Base-by-base conservation (phyloP, 2,888 invertebrate genomes). In the Drosophila tanythrix region DNA sequence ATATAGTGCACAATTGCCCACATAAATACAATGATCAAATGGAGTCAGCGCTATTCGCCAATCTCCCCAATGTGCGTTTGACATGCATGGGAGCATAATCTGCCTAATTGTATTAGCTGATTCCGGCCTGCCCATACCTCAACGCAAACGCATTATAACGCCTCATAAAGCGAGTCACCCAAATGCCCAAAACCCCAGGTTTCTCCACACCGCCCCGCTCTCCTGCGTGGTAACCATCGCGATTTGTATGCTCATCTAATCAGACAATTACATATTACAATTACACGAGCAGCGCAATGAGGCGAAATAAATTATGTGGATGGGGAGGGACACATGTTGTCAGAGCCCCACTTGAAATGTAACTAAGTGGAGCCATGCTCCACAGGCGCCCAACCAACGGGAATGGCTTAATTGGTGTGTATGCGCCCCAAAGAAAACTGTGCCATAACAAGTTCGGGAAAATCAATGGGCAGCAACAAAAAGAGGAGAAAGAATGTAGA, bases 61-160 rank as follows among this genome's bases (percentile, higher is more conserved):
- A 33, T 29, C 43, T 10, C 40, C 31, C 40, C 35, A 27, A 13
- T 57, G 6, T 55, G 79, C 70, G 66, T 71, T 80, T 80, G 80
- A 74, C 72, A 79, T 72, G 89, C 59, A 43, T 72, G 76, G 64
- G 67, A 71, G 69, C 74, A 70, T 56, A 83, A 83, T 90, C 81
- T 73, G 89, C 60, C 68, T 89, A 90, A 86, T 90, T 88, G 83
- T 83, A 86, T 86, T 88, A 90, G 90, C 74, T 71, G 70, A 66
- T 64, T 76, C 66, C 64, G 63, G 62, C 57, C 53, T 46, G 71
- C 67, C 55, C 43, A 74, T 73, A 62, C 43, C 52, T 52, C 63
- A 59, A 56, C 71, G 76, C 90, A 88, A 90, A 87, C 89, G 76
- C 79, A 90, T 86, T 86, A 86, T 88, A 79, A 77, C 84, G 90